Evolutionary conservation across 2,888 invertebrate species (phyloP).

Genomic region (Leistus spinibarbis): DNA sequence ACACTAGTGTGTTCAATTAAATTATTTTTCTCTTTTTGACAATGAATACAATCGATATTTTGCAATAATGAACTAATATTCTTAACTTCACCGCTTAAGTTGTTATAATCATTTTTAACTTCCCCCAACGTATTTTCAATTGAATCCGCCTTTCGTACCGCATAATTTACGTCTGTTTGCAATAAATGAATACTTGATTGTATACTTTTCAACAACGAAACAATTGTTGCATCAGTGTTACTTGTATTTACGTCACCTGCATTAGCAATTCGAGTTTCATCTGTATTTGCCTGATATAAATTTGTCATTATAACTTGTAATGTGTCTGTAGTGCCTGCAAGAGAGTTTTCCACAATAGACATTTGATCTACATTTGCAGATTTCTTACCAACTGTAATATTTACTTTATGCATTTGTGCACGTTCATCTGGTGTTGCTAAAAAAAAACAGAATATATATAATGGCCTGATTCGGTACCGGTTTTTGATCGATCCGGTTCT

Average conservation of each 20-base stretch:
- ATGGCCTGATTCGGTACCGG: background rate
- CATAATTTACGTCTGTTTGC: slow-evolving; percentile 9
- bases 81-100: slow-evolving; percentile 12
- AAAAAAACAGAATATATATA: background rate
- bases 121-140: slow-evolving; percentile 18
- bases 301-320: background rate
- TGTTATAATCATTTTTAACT: slow-evolving; percentile 22
- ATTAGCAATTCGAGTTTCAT: background rate
- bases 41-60: too few species aligned
- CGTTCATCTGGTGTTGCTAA: slow-evolving; percentile 22
- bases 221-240: background rate
- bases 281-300: background rate
- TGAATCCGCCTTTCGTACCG: background rate
- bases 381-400: slow-evolving; percentile 12
- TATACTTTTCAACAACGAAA: background rate
- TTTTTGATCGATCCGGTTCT: too few species aligned
- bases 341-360: slow-evolving; percentile 7
- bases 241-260: background rate
- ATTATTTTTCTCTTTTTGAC: background rate
- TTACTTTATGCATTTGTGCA: slow-evolving; percentile 3
- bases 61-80: background rate
- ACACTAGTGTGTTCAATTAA: background rate
- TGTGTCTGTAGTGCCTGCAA: background rate
- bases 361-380: slow-evolving; percentile 2
- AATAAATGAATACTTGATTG: background rate